These are phyloP conservation scores for Formicarius rufipectus DNA, from an alignment of 2,113 vertebrate genomes.

Conservation along the genomic window DNA sequence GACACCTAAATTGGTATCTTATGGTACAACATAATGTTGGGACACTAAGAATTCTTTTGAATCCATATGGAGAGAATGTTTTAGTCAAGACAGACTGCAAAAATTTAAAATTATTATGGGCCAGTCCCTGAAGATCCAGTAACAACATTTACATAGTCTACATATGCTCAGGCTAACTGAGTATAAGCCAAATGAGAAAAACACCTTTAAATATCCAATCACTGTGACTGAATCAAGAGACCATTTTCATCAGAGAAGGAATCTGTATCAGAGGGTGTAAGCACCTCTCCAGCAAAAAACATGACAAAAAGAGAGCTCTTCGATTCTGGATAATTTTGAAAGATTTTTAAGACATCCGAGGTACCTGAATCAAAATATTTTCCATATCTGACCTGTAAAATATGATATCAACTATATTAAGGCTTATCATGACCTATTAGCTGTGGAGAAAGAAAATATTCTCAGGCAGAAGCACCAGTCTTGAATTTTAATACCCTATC, in stretches of 20 bases:
- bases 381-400: neutral
- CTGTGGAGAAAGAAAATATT: neutral
- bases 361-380: neutral
- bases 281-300: neutral
- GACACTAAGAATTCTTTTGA: neutral
- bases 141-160: constrained; percentile 2
- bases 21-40: neutral
- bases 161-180: neutral
- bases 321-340: neutral
- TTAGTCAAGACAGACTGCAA: neutral
- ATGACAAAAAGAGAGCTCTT: neutral
- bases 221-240: neutral
- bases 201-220: neutral
- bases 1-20: rapidly evolving
- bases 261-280: neutral
- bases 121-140: neutral
- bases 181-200: neutral
- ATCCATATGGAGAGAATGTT: neutral
- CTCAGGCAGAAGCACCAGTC: neutral
- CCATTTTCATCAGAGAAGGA: neutral
- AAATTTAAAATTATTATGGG: neutral
- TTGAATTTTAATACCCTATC: neutral
- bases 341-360: neutral
- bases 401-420: neutral
- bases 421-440: neutral